Percentiles rank a stretch among this genome's conserved stretches.
phyloP scores from a whole-genome alignment of 2,888 invertebrate genomes.

The Rhamphomyia laevipes region DNA sequence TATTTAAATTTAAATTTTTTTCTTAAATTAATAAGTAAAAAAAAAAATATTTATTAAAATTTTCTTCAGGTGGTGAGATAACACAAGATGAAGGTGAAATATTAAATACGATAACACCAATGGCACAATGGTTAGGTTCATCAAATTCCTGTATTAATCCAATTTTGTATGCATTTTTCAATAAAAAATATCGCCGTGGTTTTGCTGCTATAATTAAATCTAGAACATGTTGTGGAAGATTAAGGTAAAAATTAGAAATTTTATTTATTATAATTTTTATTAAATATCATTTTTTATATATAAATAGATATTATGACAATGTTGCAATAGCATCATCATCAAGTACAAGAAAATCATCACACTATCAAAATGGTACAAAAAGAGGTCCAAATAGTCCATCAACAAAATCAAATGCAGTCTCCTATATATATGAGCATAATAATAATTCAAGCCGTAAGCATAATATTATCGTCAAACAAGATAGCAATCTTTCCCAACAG shows the following conservation, averaged over 20 bases:
- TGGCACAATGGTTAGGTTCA: conserved; percentile 86
- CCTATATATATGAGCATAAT: conserved; percentile 42
- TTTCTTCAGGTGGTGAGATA: conserved; percentile 36
- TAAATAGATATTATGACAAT: conserved; percentile 62
- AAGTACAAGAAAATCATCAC: conserved; percentile 73
- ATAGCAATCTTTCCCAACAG: conserved; percentile 36
- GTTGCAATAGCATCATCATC: conserved; percentile 77
- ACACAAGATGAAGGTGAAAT: conserved; percentile 69
- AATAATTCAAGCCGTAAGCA: conserved; percentile 30
- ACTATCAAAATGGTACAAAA: conserved; percentile 54
- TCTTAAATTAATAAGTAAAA: neutral
- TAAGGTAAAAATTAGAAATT: conserved; percentile 41
- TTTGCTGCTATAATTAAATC: conserved; percentile 81
- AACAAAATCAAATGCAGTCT: conserved; percentile 40
- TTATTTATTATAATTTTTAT: neutral
- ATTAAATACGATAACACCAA: conserved; percentile 67
- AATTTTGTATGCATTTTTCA: conserved; percentile 87
- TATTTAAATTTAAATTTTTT: neutral
- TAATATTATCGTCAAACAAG: conserved; percentile 36
- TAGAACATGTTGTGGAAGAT: conserved; percentile 70
- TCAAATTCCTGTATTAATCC: conserved; percentile 95
- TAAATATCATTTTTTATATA: neutral
- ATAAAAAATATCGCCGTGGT: conserved; percentile 83
- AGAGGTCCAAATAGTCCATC: conserved; percentile 45
- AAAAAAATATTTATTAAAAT: neutral